A percentile compares a stretch with the other conserved stretches of the same genome.
These are phyloP conservation scores for Anguilla megastoma DNA, from an alignment of 2,797 vertebrate genomes.

Conservation along the genomic window DNA sequence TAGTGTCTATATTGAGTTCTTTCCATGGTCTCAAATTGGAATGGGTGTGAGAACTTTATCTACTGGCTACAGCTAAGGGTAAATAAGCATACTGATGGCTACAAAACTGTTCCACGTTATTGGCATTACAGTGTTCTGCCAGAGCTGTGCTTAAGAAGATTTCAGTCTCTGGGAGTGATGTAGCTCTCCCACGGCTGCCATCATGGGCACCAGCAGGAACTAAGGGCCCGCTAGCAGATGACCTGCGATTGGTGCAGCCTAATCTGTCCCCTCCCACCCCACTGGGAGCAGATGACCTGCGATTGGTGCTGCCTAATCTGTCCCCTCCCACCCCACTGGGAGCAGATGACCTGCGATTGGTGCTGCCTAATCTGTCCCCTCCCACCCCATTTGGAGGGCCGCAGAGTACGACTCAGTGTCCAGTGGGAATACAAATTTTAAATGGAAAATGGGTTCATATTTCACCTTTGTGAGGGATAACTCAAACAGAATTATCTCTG, in stretches of 20 bases:
- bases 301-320: too few species aligned
- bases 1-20: background rate
- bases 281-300: background rate
- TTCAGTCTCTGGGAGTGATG: background rate
- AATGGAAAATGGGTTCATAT: background rate
- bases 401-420: background rate
- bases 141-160: background rate
- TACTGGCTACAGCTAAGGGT: background rate
- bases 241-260: too few species aligned
- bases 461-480: background rate
- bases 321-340: too few species aligned
- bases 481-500: background rate
- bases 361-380: background rate
- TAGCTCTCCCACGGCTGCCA: background rate
- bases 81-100: background rate
- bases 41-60: background rate
- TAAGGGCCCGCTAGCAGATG: background rate
- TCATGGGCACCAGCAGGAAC: background rate
- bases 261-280: too few species aligned
- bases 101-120: background rate
- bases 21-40: background rate
- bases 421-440: background rate
- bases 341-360: too few species aligned
- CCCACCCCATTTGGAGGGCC: background rate
- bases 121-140: background rate